A percentile compares a stretch with the other conserved stretches of the same genome.
Evolutionary conservation across 2,888 invertebrate species (phyloP).

Genomic region (Willowsia nigromaculata): DNA sequence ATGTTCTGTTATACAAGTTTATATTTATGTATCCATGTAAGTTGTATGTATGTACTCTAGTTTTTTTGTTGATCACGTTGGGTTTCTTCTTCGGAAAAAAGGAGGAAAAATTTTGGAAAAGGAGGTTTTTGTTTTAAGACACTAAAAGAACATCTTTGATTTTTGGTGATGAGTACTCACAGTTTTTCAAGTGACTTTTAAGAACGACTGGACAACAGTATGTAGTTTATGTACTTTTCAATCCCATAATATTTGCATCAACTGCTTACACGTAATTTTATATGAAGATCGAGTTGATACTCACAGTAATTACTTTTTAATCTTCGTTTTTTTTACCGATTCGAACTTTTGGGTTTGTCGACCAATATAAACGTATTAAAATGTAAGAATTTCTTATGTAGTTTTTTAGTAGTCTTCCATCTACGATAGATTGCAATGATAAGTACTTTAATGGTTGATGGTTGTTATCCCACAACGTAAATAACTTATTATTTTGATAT

Average conservation of each 20-base stretch:
- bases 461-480: background rate
- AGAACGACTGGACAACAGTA: background rate
- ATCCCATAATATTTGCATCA: no score
- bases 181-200: background rate
- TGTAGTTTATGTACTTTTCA: background rate
- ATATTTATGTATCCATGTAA: background rate
- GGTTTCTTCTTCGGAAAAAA: background rate
- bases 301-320: background rate
- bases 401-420: no score
- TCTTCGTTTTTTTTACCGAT: background rate
- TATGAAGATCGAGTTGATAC: no score
- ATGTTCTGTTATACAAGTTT: background rate
- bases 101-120: conserved; percentile 14
- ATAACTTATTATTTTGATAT: background rate
- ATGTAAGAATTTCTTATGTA: background rate
- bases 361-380: conserved; percentile 6
- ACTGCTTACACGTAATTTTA: no score
- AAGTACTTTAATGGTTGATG: background rate
- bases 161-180: background rate
- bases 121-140: conserved; percentile 24
- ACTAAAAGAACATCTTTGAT: conserved; percentile 38
- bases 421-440: background rate
- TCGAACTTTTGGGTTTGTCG: background rate
- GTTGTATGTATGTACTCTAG: background rate
- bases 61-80: background rate